These are phyloP conservation scores for Aspidiotus rigidus DNA, from an alignment of 2,888 invertebrate species.

Conservation along the genomic window DNA sequence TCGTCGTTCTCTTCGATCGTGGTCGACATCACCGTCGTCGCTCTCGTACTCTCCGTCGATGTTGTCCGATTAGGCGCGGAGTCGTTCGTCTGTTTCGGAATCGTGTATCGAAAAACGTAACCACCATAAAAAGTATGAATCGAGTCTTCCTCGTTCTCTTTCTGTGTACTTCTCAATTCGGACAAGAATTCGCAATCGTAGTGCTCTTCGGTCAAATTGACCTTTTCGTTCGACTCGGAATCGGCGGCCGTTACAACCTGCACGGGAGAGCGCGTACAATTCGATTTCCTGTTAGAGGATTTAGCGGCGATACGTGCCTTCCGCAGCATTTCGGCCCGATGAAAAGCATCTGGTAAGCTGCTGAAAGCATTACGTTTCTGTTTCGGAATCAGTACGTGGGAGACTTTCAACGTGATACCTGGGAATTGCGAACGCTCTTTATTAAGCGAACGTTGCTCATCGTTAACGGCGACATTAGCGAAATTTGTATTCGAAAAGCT, in stretches of 20 bases:
- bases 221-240: constrained; percentile 23
- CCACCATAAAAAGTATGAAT: constrained; percentile 21
- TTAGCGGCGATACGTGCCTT: background rate
- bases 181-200: constrained; percentile 27
- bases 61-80: constrained; percentile 1
- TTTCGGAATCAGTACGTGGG: constrained; percentile 28
- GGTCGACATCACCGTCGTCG: constrained; percentile 5
- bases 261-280: constrained; percentile 19
- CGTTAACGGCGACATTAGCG: background rate
- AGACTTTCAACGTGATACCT: constrained; percentile 29
- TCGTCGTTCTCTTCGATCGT: constrained; percentile 22
- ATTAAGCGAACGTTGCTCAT: constrained; percentile 8
- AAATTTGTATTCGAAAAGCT: too few species aligned
- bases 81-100: constrained; percentile 10
- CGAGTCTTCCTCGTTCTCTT: constrained; percentile 9
- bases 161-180: constrained; percentile 8
- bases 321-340: constrained; percentile 5
- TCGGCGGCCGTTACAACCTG: constrained; percentile 24
- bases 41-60: background rate
- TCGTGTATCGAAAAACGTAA: constrained; percentile 22
- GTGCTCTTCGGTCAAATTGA: constrained; percentile 25
- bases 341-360: background rate
- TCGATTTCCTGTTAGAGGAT: constrained; percentile 17
- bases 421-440: constrained; percentile 27
- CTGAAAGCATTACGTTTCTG: constrained; percentile 26